phyloP scores from a whole-genome alignment of 2,797 vertebrate species.

The Coendou prehensilis region DNA sequence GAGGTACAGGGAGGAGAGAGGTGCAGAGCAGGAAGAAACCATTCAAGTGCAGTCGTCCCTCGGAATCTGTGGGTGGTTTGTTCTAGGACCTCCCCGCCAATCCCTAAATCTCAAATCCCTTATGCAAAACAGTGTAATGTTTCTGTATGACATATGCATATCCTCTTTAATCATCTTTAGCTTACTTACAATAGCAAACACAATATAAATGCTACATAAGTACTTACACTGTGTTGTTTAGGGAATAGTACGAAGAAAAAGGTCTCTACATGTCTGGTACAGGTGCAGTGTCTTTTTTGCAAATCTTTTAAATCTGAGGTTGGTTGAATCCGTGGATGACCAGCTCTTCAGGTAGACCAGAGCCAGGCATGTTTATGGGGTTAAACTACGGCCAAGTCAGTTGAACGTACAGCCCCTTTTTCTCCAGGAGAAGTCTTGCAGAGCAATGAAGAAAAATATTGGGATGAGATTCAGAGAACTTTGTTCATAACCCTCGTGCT shows the following conservation, averaged over 20 bases:
- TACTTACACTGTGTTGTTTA: background rate
- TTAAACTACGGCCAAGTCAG: no score
- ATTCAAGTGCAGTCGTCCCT: background rate
- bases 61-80: background rate
- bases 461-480: background rate
- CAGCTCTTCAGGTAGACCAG: background rate
- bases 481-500: background rate
- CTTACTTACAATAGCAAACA: background rate
- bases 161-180: background rate
- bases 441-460: background rate
- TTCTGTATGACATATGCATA: background rate
- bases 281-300: background rate
- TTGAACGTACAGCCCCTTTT: background rate
- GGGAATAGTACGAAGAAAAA: background rate
- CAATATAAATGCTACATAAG: background rate
- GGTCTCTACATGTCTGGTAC: background rate
- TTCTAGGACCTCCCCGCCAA: background rate
- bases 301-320: background rate
- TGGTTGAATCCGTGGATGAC: background rate
- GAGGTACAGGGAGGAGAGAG: background rate
- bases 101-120: background rate
- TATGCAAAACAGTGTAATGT: background rate
- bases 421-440: background rate
- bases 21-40: background rate
- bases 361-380: rapidly evolving